phyloP scores from a whole-genome alignment of 2,888 invertebrate genomes.

The Bombyx huttoni region DNA sequence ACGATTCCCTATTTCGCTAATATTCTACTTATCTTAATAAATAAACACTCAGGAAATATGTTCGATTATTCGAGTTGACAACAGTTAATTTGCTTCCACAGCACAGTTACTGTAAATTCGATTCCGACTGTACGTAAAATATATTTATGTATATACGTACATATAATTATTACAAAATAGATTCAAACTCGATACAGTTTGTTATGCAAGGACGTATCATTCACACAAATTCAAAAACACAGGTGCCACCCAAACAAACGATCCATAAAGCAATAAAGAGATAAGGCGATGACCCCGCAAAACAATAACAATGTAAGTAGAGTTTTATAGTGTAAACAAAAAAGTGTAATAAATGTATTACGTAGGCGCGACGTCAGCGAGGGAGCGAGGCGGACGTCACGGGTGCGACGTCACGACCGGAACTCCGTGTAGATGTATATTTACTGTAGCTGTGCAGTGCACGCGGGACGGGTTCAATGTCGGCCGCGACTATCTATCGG shows the following conservation, averaged over 20 bases:
- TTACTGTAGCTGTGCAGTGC: constrained; percentile 37
- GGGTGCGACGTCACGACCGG: constrained; percentile 59
- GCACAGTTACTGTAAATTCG: not conserved
- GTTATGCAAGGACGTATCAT: not conserved
- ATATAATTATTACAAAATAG: not conserved
- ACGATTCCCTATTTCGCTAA: constrained; percentile 4
- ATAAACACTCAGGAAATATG: not conserved
- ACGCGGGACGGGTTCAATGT: constrained; percentile 60
- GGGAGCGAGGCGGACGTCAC: constrained; percentile 34
- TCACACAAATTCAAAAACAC: constrained; percentile 9
- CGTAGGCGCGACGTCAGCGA: constrained; percentile 48
- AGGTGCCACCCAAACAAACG: constrained; percentile 34
- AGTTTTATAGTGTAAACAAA: constrained; percentile 67
- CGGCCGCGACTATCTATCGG: constrained; percentile 58
- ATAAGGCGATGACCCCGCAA: constrained; percentile 58
- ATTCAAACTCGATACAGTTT: not conserved
- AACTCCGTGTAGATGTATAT: constrained; percentile 60
- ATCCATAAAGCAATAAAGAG: constrained; percentile 54
- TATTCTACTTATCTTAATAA: not conserved
- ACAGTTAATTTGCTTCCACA: not conserved
- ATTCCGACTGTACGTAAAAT: not conserved
- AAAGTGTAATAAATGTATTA: constrained; percentile 53
- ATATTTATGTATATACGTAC: not conserved
- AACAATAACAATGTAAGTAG: constrained; percentile 63
- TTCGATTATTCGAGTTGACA: not conserved